phyloP scores from a whole-genome alignment of 1,140 invertebrate species.

The Stenopsyche tienmushanensis region DNA sequence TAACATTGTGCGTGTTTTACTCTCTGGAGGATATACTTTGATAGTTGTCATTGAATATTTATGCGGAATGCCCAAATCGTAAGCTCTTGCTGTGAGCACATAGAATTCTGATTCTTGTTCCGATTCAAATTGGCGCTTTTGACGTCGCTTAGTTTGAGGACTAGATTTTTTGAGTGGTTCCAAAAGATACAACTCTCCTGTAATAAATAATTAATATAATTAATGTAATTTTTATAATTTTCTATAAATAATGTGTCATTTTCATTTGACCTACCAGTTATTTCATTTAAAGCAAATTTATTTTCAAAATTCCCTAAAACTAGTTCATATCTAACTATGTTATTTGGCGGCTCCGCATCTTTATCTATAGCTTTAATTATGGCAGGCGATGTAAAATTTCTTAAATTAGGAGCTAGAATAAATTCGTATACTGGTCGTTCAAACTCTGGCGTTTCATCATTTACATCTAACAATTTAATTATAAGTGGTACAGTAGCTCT shows the following conservation, averaged over 20 bases:
- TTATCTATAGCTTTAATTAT: conserved; percentile 78
- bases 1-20: conserved; percentile 68
- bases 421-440: conserved; percentile 80
- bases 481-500: conserved; percentile 69
- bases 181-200: conserved; percentile 55
- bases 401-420: conserved; percentile 70
- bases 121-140: conserved; percentile 51
- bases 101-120: conserved; percentile 59
- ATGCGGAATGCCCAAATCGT: conserved; percentile 78
- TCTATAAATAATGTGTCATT: neutral
- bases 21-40: conserved; percentile 67
- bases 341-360: conserved; percentile 84
- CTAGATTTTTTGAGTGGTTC: conserved; percentile 55
- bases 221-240: neutral
- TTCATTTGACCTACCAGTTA: conserved; percentile 66
- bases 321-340: conserved; percentile 81
- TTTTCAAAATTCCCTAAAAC: conserved; percentile 77
- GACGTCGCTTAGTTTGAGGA: conserved; percentile 48
- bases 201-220: conserved; percentile 36
- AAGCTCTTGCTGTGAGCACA: conserved; percentile 69
- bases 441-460: conserved; percentile 84
- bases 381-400: conserved; percentile 70
- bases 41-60: conserved; percentile 65
- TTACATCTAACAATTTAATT: conserved; percentile 78
- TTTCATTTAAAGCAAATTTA: conserved; percentile 75